Conservation (phyloP, 2,888 invertebrate species). For the Hydrotaea cyrtoneurina region DNA sequence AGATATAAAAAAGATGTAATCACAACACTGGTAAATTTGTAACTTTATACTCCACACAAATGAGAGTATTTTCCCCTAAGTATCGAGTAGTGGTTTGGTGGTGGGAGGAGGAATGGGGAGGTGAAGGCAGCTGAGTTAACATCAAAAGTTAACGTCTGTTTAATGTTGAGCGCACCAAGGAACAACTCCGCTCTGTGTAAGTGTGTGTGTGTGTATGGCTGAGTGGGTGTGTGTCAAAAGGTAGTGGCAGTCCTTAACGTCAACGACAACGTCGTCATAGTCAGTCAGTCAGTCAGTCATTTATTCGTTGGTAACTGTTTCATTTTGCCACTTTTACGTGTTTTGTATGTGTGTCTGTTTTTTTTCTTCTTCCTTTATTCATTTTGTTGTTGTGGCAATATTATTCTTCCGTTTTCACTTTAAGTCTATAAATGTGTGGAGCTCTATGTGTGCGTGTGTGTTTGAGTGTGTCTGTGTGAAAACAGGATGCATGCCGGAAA, state of each 20-base stretch:
- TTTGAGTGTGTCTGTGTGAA: constrained; percentile 36
- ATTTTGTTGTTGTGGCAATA: constrained; percentile 51
- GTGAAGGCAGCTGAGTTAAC: not conserved
- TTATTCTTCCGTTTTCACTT: constrained; percentile 61
- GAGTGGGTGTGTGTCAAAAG: not conserved
- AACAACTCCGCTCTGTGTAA: not conserved
- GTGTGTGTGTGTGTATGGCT: not conserved
- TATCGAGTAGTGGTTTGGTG: not conserved
- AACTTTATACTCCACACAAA: constrained; percentile 10
- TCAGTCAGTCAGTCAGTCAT: not conserved
- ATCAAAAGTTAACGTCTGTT: constrained; percentile 20
- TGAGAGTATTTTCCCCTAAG: not conserved
- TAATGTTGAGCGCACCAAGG: not conserved
- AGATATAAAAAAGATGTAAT: constrained; percentile 12
- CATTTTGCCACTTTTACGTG: constrained; percentile 37
- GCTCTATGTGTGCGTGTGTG: not conserved
- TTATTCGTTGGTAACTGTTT: constrained; percentile 37
- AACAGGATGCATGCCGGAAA: constrained; percentile 66
- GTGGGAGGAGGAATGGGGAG: not conserved
- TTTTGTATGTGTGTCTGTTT: not conserved
- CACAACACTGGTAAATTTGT: constrained; percentile 33
- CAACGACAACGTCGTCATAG: not conserved
- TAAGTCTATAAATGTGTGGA: constrained; percentile 8
- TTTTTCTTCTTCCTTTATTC: constrained; percentile 3
- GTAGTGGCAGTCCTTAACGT: not conserved